Evolutionary conservation across 1,140 invertebrate species (phyloP), one percentile per base, ranked within the genome.

Genomic region (Caerostris darwini): DNA sequence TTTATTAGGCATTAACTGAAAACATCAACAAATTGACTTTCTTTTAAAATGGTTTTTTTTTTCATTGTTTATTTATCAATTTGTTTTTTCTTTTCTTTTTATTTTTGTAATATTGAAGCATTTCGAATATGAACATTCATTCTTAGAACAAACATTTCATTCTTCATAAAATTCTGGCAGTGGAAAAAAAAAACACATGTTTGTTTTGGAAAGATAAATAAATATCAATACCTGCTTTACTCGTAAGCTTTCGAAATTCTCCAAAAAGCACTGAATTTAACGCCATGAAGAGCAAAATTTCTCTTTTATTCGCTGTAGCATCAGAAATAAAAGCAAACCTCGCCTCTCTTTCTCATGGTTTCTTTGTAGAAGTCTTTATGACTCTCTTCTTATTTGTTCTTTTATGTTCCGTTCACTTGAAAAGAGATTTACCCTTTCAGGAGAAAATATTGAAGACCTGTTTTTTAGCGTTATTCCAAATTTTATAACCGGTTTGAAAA

Each of bases 401-500:
- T 71, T 71, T 71, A 71, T 71, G 50, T 71, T 19, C 17, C 10
- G 19, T 71, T 34, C n/a, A 71, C 69, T 71, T 34, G 69, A 71
- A 71, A 71, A 71, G 34, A 71, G 69, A 71, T 71, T 71, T 71
- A 34, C n/a, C 69, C 19, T 34, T n/a, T 34, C 10, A 71, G 69
- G 19, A 10, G 8, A 71, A 71, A 71, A 71, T n/a, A 71, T 71
- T 71, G 69, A 71, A 12, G 69, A 71, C 69, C 8, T 71, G 69
- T 50, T 71, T 71, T 67, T 50, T 50, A 71, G 34, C 19, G n/a
- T 71, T 71, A 71, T 34, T 71, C 34, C 69, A 71, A 71, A 50
- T 71, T 71, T 71, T 71, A 71, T 71, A 71, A 71, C 7, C 8
- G 69, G 69, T 50, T 71, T 10, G n/a, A 34, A 71, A 71, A 71